Evolutionary conservation across 2,113 vertebrate genomes (phyloP).

Genomic region (Castor canadensis): DNA sequence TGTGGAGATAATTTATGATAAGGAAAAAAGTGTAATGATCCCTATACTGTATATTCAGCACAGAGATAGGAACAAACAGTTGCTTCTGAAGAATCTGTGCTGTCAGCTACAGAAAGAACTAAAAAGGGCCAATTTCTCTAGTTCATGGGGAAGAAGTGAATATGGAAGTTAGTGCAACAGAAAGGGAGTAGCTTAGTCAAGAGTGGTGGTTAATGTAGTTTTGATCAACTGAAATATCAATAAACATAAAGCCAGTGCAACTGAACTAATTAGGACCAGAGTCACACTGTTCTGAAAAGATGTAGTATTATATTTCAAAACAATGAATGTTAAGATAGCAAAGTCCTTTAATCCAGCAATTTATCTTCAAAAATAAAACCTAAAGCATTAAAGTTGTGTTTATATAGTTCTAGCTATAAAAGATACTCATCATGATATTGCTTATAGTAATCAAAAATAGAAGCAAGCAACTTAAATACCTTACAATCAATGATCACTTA

Average conservation of each 20-base stretch:
- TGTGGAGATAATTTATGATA: not conserved
- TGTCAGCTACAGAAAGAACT: not conserved
- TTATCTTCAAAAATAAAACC: not conserved
- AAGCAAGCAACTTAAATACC: not conserved
- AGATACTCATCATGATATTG: not conserved
- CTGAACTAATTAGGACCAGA: not conserved
- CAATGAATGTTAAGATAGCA: not conserved
- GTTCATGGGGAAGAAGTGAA: not conserved
- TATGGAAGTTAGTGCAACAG: not conserved
- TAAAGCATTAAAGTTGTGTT: not conserved
- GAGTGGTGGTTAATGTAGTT: not conserved
- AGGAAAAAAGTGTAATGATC: not conserved
- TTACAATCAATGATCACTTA: not conserved
- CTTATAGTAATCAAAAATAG: not conserved
- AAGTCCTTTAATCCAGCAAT: not conserved
- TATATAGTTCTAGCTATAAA: not conserved
- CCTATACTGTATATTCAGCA: not conserved
- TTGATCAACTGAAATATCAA: not conserved
- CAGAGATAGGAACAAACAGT: not conserved
- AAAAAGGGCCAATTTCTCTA: not conserved
- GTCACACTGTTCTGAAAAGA: not conserved
- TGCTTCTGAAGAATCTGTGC: not conserved
- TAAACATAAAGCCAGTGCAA: not conserved
- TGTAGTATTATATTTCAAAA: not conserved
- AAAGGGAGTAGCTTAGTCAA: not conserved